Evolutionary conservation across 1,140 invertebrate genomes (phyloP), one percentile per base, ranked within the genome.

Genomic region (Brachionus plicatilis): DNA sequence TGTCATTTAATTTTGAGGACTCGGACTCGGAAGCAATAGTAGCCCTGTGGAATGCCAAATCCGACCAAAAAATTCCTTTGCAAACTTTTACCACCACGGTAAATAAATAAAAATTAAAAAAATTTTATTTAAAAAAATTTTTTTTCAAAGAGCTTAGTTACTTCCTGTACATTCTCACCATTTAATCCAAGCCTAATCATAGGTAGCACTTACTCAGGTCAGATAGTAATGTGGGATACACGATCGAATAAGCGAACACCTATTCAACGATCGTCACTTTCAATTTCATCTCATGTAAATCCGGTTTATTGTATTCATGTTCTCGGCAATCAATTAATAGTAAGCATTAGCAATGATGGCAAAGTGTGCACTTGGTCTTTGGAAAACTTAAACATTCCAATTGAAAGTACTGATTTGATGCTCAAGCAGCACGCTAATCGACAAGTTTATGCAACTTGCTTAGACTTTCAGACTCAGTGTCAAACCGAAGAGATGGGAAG

Each of bases 181-280:
- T 99, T 98, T 91, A 96, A 99, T 91, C 96, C 96, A 0, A 99
- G 98, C 91, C 90, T 99, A 45, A 95, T 99, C 85, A 91, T 99
- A 60, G 97, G 96, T 79, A 97, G 97, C 47, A 99, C 96, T 14
- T 99, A 99, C 90, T 98, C 96, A 8, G 97, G 97, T 8, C 97
- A 99, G 90, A 96, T 99, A 85, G 96, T 99, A 2, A 90, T 99
- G 17, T 99, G 97, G 97, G 97, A 99, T 90, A 99, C 98, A 88
- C 91, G 97, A 86, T 41, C 78, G 27, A 96, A 97, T 88, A 99
- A 99, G 88, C 92, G 96, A 85, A 98, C 96, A 0, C 97, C 97
- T 0, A 94, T 99, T 78, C 96, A 98, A 88, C 92, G 96, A 20
- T 98, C 95, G 33, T 96, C 96, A 0, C 90, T 99, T 0, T 97